Percentiles rank a stretch among this genome's conserved stretches.
These are phyloP conservation scores for Eristalinus aeneus DNA, from an alignment of 2,888 invertebrate species.

Conservation along the genomic window DNA sequence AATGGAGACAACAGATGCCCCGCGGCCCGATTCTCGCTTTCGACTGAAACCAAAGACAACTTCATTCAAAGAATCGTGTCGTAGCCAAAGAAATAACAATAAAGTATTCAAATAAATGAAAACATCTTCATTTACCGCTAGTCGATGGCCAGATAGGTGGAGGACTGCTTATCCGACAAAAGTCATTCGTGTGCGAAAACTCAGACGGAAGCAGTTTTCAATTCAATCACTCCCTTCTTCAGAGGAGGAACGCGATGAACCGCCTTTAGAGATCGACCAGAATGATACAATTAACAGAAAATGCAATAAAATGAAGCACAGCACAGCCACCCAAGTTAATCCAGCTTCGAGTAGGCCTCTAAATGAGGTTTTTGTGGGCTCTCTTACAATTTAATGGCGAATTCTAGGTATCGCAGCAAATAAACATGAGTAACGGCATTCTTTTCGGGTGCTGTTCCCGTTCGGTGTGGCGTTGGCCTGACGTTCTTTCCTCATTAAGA, in stretches of 20 bases:
- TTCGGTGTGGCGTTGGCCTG: neutral
- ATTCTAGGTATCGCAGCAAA: conserved; percentile 23
- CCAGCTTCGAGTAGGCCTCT: neutral
- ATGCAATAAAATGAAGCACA: neutral
- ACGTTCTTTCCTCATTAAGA: neutral
- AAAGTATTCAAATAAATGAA: conserved; percentile 15
- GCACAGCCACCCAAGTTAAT: conserved; percentile 4
- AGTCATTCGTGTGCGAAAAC: conserved; percentile 21
- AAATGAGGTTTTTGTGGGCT: conserved; percentile 22
- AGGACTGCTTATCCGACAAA: neutral
- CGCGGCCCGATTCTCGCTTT: neutral
- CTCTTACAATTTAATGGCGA: conserved; percentile 16
- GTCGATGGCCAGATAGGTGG: neutral
- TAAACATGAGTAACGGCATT: conserved; percentile 33
- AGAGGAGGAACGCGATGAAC: neutral
- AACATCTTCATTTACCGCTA: neutral
- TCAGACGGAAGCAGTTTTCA: neutral
- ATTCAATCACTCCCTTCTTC: neutral
- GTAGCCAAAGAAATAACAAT: neutral
- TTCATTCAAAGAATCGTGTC: neutral
- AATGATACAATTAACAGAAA: neutral
- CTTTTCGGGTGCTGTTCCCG: conserved; percentile 5
- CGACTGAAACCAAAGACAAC: neutral
- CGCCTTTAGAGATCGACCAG: neutral
- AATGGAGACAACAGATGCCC: neutral